Evolutionary conservation across 2,113 vertebrate species (phyloP), one percentile per base, ranked within the genome.

Genomic region (Calyptommatus sinebrachiatus): DNA sequence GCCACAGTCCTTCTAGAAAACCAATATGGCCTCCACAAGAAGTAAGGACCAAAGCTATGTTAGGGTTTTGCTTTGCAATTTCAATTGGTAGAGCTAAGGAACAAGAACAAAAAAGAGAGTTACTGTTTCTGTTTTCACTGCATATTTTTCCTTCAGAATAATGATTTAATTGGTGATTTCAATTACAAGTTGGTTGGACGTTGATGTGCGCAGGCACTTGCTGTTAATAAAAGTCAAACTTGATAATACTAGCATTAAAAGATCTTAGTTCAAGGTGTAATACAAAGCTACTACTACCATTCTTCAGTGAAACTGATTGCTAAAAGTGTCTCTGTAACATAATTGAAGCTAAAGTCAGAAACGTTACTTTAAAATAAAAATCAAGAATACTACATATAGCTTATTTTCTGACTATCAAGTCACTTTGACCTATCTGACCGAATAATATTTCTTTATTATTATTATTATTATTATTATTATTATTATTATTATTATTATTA

Each of bases 1-100:
- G 98, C 97, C 98, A 99, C 83, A 99, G 89, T 73, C 98, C 98
- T 87, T 99, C 98, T 86, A 99, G 96, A 92, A 99, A 99, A 85
- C 98, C 98, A 86, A 99, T 99, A 78, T 99, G 98, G 93, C 98
- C 98, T 28, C 98, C 98, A 0, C 97, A 97, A 18, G 96, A 96
- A 81, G 98, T 99, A 82, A 99, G 97, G 71, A 99, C 95, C 87
- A 99, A 87, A 68, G 98, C 98, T 78, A 99, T 90, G 46, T 99
- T 97, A n/a, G 98, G 97, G 26, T 99, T 99, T 95, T 99, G 96
- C 92, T 97, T 99, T 90, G 97, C 98, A 28, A 92, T 93, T 88
- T 99, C 98, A 89, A 99, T 90, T 28, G 98, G 98, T 85, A 99
- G 97, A 83, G 97, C 98, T 99, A 89, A 81, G 91, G 7, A 1